Evolutionary conservation across 2,888 invertebrate species (phyloP), one percentile per base, ranked within the genome.

Genomic region (Andrena hattorfiana): DNA sequence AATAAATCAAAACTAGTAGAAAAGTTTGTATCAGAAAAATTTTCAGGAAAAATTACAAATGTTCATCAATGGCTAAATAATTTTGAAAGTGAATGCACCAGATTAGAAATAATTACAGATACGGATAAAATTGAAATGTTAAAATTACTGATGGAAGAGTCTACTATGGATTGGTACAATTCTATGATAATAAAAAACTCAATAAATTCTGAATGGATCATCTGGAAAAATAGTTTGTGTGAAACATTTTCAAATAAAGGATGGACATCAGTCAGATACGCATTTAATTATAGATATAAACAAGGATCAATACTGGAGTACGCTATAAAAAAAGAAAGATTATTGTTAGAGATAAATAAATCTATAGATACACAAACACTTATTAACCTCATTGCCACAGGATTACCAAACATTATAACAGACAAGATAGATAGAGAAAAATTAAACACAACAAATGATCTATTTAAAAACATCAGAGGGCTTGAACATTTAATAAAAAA

Each of bases 381-480:
- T 30, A 30, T 35, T 35, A 56, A 85, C 70, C 67, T 70, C 1
- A 75, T 84, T 1, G 56, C 70, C n/a, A 20, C 51, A 51, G 51
- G 51, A 16, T 7, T 51, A n/a, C 51, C 51, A 51, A 20, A 51
- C 51, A n/a, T 51, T 51, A 51, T 51, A 16, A 51, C 51, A 51
- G 51, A 51, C n/a, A 51, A 51, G 3, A 77, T 85, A 8, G 30
- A 26, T 6, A 28, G 20, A 23, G 81, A 82, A 7, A 83, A 88
- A 48, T 42, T 10, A 26, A 28, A 8, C n/a, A 51, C 13, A 30
- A 54, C 13, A 28, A 26, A 8, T n/a, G 13, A 30, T 0, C 30
- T 16, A 13, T 28, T 13, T 5, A 51, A 51, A 2, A 20, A 51
- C 16, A n/a, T 51, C 16, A 51, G 51, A 51, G 20, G 51, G n/a